Evolutionary conservation across 2,888 invertebrate species (phyloP).

Genomic region (Pammene fasciana): DNA sequence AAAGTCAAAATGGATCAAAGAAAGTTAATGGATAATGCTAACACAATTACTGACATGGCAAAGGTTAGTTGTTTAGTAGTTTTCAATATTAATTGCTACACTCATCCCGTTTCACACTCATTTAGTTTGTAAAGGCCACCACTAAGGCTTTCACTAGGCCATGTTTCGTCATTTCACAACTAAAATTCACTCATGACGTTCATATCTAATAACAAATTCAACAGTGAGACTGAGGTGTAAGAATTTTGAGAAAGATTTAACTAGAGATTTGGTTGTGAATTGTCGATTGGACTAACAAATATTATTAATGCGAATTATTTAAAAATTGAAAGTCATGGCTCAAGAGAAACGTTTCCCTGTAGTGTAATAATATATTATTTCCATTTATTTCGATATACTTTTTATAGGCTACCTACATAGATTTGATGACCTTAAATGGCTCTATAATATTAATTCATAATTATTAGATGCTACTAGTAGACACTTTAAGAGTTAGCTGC

Average conservation of each 20-base stretch:
- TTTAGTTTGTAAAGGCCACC: constrained; percentile 62
- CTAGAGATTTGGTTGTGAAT: no score
- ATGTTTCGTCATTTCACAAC: constrained; percentile 3
- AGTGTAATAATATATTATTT: constrained; percentile 16
- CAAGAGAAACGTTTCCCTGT: neutral
- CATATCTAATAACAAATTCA: neutral
- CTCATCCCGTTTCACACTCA: constrained; percentile 68
- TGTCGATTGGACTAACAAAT: neutral
- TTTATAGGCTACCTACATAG: neutral
- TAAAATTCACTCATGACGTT: neutral
- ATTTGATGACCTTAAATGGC: neutral
- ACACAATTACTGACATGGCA: constrained; percentile 99
- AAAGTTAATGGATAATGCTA: constrained; percentile 99
- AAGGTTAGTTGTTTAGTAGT: constrained; percentile 88
- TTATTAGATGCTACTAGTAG: constrained; percentile 10
- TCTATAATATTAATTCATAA: neutral
- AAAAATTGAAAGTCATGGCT: neutral
- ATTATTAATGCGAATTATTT: neutral
- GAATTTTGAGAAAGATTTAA: no score
- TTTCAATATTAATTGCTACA: constrained; percentile 65
- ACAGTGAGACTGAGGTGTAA: no score
- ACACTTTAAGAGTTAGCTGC: constrained; percentile 22
- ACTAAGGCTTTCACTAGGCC: constrained; percentile 15
- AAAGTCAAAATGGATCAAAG: constrained; percentile 99
- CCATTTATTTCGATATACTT: neutral